Percentiles rank a stretch among this genome's conserved stretches.
Conservation (phyloP, 2,888 invertebrate genomes). For the Eutolmus rufibarbis region DNA sequence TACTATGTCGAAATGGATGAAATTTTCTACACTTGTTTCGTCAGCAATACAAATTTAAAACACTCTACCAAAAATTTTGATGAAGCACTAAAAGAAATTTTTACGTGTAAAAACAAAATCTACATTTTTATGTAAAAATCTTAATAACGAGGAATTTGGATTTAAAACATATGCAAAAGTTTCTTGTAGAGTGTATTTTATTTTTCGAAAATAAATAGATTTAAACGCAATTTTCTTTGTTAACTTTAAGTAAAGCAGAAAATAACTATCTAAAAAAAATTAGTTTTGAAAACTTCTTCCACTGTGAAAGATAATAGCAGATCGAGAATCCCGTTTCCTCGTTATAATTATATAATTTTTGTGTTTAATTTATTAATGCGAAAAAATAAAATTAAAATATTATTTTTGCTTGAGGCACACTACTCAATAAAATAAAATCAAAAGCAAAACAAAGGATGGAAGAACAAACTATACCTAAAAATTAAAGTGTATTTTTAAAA, state of each 20-base stretch:
- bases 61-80: background rate
- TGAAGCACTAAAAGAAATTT: background rate
- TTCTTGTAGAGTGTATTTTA: background rate
- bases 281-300: conserved; percentile 22
- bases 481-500: background rate
- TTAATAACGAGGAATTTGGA: background rate
- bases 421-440: conserved; percentile 24
- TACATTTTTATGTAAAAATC: background rate
- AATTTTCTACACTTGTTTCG: background rate
- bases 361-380: conserved; percentile 28
- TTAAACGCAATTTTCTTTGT: background rate
- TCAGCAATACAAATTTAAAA: background rate
- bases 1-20: background rate
- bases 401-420: background rate
- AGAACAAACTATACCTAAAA: background rate
- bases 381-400: conserved; percentile 34
- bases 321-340: conserved; percentile 4
- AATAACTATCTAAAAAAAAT: conserved; percentile 39
- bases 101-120: background rate
- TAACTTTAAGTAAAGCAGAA: background rate
- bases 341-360: background rate
- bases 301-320: background rate
- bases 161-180: background rate
- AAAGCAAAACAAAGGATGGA: conserved; percentile 36
- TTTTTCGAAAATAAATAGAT: background rate